Percentiles rank a stretch among this genome's conserved stretches.
Conservation (phyloP, 2,797 vertebrate species). For the Telmatherina bonti region DNA sequence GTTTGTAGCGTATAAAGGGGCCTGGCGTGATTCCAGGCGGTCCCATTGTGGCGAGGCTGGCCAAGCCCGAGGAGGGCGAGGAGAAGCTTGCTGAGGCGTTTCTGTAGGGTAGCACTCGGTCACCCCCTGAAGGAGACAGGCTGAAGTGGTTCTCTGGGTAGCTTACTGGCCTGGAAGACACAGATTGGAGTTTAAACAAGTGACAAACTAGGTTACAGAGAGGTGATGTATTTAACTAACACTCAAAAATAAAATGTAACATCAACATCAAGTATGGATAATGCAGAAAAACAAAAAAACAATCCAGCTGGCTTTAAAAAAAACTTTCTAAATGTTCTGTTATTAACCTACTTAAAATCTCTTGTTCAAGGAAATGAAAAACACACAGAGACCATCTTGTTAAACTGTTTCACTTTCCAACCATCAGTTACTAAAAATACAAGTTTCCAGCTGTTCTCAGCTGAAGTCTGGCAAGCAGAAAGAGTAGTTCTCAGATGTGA, state of each 20-base stretch:
- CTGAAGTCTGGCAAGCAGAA: background rate
- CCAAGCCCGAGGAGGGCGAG: constrained; percentile 78
- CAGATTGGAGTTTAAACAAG: constrained; percentile 5
- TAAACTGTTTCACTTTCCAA: background rate
- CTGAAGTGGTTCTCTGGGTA: constrained; percentile 92
- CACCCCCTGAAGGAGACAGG: constrained; percentile 84
- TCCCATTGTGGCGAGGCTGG: constrained; percentile 69
- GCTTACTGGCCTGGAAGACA: constrained; percentile 88
- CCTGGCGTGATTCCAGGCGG: constrained; percentile 79
- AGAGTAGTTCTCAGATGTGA: background rate
- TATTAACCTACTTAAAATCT: background rate
- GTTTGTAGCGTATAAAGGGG: constrained; percentile 88
- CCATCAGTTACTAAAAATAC: constrained; percentile 1
- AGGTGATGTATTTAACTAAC: constrained; percentile 1
- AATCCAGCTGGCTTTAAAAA: background rate
- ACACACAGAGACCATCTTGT: constrained; percentile 9
- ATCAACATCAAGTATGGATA: background rate
- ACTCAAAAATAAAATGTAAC: background rate
- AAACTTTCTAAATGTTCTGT: background rate
- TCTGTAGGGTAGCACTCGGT: constrained; percentile 87
- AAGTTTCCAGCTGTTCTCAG: constrained; percentile 6
- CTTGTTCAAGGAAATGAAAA: background rate
- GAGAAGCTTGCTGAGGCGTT: constrained; percentile 94
- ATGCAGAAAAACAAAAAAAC: background rate
- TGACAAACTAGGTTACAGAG: constrained; percentile 1